Base-by-base conservation (phyloP, 2,113 vertebrate genomes). In the Oreochromis aureus region DNA sequence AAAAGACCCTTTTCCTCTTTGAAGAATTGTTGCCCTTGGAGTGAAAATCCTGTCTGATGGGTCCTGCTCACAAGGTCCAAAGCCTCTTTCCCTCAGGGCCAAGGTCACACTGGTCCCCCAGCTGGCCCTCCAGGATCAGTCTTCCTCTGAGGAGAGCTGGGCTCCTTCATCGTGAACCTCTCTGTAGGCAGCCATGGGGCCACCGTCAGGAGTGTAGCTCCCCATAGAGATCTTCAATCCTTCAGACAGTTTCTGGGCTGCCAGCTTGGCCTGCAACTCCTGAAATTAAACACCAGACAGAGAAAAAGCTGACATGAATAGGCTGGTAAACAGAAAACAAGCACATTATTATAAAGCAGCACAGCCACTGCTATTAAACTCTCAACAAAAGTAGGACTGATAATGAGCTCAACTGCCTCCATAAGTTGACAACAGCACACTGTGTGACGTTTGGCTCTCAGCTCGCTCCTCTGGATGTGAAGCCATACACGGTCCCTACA, bases 221-320 rank as follows among this genome's bases (percentile, higher is more conserved):
- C 93, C 95, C 96, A 98, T 97, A 94, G 96, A 97, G 92, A 97
- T 89, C 89, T 97, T 96, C 92, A 98, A 88, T 88, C 96, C 97
- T 93, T 98, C 96, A 16, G 97, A 96, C 93, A 99, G 96, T 92
- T 97, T 99, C 92, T 98, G 97, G 86, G 98, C 98, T 84, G 98
- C 97, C 63, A 97, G 92, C 92, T 97, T 99, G 90, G 97, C 98
- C 91, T 99, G 98, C 93, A 97, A 91, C 93, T 97, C 98, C 98
- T 98, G 94, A 93, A 93, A 94, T 90, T 81, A 91, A 93, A 94
- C 87, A 89, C 83, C 89, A 89, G n/a, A 89, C 78, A 90, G 84
- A 73, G 71, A 86, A 81, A 92, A 89, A 88, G 88, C 86, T 91
- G 90, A 94, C 92, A 94, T 90, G 89, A 93, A 94, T 89, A 91